phyloP scores from a whole-genome alignment of 2,888 invertebrate species.

The Drosophila parthenogenetica region DNA sequence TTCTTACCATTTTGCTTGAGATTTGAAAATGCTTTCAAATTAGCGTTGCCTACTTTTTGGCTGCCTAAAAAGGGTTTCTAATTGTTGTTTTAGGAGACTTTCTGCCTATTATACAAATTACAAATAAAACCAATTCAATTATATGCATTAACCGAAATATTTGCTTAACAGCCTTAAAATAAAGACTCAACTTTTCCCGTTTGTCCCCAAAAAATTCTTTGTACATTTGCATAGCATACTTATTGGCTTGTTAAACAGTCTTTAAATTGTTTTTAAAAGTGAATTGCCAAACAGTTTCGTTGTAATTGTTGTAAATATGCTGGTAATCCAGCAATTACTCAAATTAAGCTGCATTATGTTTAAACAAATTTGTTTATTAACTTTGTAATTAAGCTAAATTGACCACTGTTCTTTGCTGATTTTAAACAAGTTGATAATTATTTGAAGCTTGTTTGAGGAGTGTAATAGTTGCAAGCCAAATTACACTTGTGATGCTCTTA shows the following conservation, averaged over 20 bases:
- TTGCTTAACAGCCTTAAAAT: neutral
- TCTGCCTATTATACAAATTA: neutral
- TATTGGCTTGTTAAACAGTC: constrained; percentile 8
- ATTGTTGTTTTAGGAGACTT: neutral
- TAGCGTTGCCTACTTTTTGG: constrained; percentile 15
- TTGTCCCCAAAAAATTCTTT: no score
- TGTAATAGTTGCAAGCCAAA: neutral
- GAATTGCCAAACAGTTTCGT: neutral
- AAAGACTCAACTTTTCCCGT: neutral
- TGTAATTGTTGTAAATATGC: constrained; percentile 1
- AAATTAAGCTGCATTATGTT: constrained; percentile 5
- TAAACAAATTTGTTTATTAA: neutral
- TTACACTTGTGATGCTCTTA: neutral
- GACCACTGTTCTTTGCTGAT: constrained; percentile 3
- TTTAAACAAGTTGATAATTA: constrained; percentile 7
- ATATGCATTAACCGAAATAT: neutral
- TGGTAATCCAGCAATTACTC: constrained; percentile 3
- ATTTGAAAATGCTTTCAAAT: constrained; percentile 11
- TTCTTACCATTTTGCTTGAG: neutral
- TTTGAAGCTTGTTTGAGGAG: neutral
- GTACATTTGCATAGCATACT: constrained; percentile 7
- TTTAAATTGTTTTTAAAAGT: constrained; percentile 1
- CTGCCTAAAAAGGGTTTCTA: constrained; percentile 5
- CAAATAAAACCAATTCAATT: constrained; percentile 3
- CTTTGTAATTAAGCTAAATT: constrained; percentile 1